A percentile compares a stretch with the other conserved stretches of the same genome.
Evolutionary conservation across 2,113 vertebrate genomes (phyloP).

Genomic region (Petrocephalus zakoni): DNA sequence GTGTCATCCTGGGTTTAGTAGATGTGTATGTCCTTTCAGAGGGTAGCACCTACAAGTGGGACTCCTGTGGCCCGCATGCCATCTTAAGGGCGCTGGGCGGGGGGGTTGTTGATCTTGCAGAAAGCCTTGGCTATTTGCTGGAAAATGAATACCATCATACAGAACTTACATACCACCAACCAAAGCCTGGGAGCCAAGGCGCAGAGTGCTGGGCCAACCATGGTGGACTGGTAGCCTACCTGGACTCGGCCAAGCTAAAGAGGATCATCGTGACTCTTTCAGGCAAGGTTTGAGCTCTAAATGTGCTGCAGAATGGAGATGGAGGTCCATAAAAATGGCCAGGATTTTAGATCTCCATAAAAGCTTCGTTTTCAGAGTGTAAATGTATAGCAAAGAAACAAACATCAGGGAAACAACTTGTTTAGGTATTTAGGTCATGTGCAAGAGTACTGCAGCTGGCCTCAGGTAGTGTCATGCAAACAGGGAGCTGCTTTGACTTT

Average conservation of each 20-base stretch:
- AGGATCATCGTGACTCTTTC: conserved; percentile 46
- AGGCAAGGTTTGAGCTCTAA: conserved; percentile 45
- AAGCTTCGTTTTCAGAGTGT: neutral
- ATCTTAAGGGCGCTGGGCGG: conserved; percentile 66
- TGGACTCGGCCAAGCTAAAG: conserved; percentile 48
- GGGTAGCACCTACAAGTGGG: conserved; percentile 70
- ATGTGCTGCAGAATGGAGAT: neutral
- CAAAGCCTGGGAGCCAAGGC: conserved; percentile 38
- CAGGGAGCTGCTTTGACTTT: neutral
- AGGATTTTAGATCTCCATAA: neutral
- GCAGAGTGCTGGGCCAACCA: conserved; percentile 63
- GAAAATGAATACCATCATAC: conserved; percentile 9
- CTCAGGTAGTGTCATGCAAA: neutral
- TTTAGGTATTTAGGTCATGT: neutral
- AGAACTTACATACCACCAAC: conserved; percentile 62
- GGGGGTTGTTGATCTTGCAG: conserved; percentile 51
- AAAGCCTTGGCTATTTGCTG: conserved; percentile 36
- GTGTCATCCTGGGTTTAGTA: conserved; percentile 62
- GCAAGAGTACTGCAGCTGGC: neutral
- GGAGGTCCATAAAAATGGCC: neutral
- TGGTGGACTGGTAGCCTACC: conserved; percentile 62
- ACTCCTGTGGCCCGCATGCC: conserved; percentile 66
- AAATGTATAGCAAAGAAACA: neutral
- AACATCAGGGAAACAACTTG: neutral
- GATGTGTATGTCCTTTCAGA: conserved; percentile 66